Conservation (phyloP, 2,113 vertebrate species). For the Perccottus glenii region DNA sequence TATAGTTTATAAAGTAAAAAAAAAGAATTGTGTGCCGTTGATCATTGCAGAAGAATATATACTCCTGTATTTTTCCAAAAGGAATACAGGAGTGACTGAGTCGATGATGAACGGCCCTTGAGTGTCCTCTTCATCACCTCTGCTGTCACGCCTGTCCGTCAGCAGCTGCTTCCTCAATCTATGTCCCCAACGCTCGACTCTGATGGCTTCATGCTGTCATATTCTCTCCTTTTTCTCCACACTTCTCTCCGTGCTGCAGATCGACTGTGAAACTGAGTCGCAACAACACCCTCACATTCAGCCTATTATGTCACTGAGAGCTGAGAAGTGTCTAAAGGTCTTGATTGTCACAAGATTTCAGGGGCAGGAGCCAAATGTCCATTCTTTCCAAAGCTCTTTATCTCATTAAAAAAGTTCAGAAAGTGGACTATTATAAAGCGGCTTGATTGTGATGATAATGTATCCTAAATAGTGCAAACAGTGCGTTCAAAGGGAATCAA, state of each 20-base stretch:
- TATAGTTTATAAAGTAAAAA: no score
- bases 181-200: conserved; percentile 1
- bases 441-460: conserved; percentile 6
- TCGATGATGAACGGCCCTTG: conserved; percentile 22
- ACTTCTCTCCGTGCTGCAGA: neutral
- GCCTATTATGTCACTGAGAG: conserved; percentile 11
- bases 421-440: neutral
- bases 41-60: neutral
- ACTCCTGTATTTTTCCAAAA: conserved; percentile 2
- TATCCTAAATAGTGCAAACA: neutral
- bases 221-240: neutral
- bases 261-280: conserved; percentile 25
- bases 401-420: neutral
- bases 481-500: neutral
- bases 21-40: no score
- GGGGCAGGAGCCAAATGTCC: conserved; percentile 10
- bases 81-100: conserved; percentile 28
- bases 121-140: conserved; percentile 50
- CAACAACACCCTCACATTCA: conserved; percentile 21
- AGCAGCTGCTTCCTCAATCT: neutral
- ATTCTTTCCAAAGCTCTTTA: neutral
- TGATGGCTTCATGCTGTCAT: conserved; percentile 23
- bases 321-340: conserved; percentile 15
- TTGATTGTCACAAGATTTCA: conserved; percentile 19
- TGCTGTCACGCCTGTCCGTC: conserved; percentile 44